These are phyloP conservation scores for Megalopta genalis DNA, from an alignment of 1,140 invertebrate species.

Conservation along the genomic window DNA sequence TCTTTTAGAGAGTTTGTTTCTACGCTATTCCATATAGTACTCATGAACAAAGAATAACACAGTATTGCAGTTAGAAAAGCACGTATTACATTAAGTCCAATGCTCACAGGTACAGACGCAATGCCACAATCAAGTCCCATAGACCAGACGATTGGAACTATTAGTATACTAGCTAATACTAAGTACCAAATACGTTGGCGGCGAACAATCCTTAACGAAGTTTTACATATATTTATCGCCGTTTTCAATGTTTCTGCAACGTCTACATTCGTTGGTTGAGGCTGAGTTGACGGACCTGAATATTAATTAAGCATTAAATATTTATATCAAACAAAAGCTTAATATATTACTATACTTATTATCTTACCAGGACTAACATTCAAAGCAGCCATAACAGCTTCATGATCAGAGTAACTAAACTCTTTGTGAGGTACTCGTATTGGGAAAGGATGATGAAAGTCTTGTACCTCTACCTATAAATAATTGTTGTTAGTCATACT, in stretches of 20 bases:
- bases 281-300: slow-evolving; percentile 46
- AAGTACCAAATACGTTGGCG: slow-evolving; percentile 83
- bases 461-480: slow-evolving; percentile 81
- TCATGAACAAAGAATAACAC: slow-evolving; percentile 88
- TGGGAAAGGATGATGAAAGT: slow-evolving; percentile 87
- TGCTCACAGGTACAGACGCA: slow-evolving; percentile 73
- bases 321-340: slow-evolving; percentile 2
- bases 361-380: slow-evolving; percentile 76
- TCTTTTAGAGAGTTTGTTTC: slow-evolving; percentile 88
- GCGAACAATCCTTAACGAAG: slow-evolving; percentile 81
- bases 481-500: not conserved
- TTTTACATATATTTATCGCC: slow-evolving; percentile 83
- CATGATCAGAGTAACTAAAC: slow-evolving; percentile 95
- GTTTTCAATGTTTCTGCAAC: slow-evolving; percentile 81
- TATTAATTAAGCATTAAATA: not conserved
- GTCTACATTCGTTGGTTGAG: slow-evolving; percentile 56
- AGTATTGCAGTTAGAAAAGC: slow-evolving; percentile 84
- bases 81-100: slow-evolving; percentile 80
- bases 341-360: slow-evolving; percentile 12
- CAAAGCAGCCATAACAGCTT: slow-evolving; percentile 88
- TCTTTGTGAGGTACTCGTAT: slow-evolving; percentile 85
- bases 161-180: slow-evolving; percentile 78
- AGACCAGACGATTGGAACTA: slow-evolving; percentile 78
- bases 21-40: slow-evolving; percentile 88
- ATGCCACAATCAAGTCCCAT: slow-evolving; percentile 72